Conservation (phyloP, 2,797 vertebrate genomes). For the Sylvilagus floridanus region DNA sequence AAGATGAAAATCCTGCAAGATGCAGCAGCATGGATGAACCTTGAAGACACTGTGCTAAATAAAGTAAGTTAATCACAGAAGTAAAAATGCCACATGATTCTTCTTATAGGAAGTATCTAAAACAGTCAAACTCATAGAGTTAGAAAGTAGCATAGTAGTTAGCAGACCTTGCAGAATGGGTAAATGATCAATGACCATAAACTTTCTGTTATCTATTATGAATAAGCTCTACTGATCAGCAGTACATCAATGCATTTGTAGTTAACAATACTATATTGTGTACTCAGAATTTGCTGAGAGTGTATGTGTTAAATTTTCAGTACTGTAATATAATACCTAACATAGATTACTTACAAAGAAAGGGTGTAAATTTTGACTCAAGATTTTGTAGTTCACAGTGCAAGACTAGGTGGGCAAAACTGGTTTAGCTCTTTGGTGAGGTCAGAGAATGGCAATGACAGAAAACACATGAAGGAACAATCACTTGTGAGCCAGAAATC, state of each 20-base stretch:
- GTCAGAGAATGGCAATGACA: too few relatives aligned
- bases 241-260: background rate
- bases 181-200: background rate
- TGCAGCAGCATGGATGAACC: background rate
- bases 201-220: background rate
- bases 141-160: background rate
- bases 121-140: background rate
- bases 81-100: background rate
- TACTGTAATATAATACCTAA: too few relatives aligned
- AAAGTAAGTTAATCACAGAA: background rate
- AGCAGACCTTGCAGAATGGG: rapidly evolving
- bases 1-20: background rate
- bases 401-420: too few relatives aligned
- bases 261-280: background rate
- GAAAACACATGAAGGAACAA: too few relatives aligned
- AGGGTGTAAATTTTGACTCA: too few relatives aligned
- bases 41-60: background rate
- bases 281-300: background rate
- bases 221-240: background rate
- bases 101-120: background rate
- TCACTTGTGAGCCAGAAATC: too few relatives aligned
- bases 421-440: too few relatives aligned
- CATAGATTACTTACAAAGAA: too few relatives aligned
- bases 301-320: too few relatives aligned
- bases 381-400: too few relatives aligned